Evolutionary conservation across 2,888 invertebrate genomes (phyloP), one percentile per base, ranked within the genome.

Genomic region (Drosophila limbata): DNA sequence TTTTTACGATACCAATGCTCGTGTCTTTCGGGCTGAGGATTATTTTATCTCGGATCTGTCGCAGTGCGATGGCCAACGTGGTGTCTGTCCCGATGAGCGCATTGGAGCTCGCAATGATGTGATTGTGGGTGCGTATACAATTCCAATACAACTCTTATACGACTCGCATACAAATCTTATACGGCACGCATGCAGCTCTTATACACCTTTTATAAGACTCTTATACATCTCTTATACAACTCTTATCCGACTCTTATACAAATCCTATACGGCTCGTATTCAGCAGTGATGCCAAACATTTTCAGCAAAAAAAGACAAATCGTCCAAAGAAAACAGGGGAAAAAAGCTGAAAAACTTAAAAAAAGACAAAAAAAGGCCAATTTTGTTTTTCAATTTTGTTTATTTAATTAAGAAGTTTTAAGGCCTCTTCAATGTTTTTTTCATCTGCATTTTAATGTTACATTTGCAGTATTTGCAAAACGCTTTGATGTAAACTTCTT

Each of bases 81-180:
- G 97, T 0, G 97, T 97, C 5, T 98, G 98, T 87, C 97, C 97
- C 0, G 98, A 98, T 90, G 94, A 95, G 72, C 93, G 96, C 45
- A 94, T 98, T 11, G 96, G 97, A 0, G 97, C 97, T 0, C 94
- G 94, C 75, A 96, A 97, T 90, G 97, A 97, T 90, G 96, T 95
- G 0, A 93, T 94, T 4, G 91, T 97, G 37, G 93, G 94, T 94
- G 88, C 77, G 91, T 77, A 8, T 6, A 1, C 1, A 17, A 11
- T 1, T 25, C 47, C 19, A 9, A 42, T 9, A 33, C 4, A 8
- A 53, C 1, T 19, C 31, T 39, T 28, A 50, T 25, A 10, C 21
- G 2, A 1, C n/a, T 21, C 35, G 8, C 33, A 11, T 35, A 48
- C 48, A 21, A 28, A 1, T 45, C 21, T 8, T 45, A 45, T 25